Base-by-base conservation (phyloP, 2,888 invertebrate species). In the Microdon myrmicae region DNA sequence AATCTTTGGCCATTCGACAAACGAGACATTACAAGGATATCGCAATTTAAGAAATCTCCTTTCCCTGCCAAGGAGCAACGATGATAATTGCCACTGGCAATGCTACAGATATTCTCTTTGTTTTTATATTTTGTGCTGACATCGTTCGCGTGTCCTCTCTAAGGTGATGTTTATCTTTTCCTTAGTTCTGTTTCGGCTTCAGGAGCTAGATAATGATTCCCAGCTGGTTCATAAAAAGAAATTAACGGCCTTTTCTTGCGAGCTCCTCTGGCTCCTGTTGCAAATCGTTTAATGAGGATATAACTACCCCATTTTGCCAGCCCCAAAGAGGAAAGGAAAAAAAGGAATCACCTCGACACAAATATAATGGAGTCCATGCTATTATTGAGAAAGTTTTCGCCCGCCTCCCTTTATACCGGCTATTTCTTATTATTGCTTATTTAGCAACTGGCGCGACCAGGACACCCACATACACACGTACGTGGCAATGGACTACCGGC, bases 171-270 rank as follows among this genome's bases (percentile, higher is more conserved):
- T 75, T 73, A 73, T 78, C 75, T 74, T 70, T 64, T 48, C 64
- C 41, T 58, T 67, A 44, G 53, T 59, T 56, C 13, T 43, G 23
- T 34, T 55, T 34, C 29, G 32, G 56, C 61, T 68, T 58, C 48
- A 41, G 66, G 56, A 35, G 37, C 35, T 23, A 6, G 16, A 58
- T 74, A 79, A 79, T 76, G 79, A 75, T 79, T 79, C 79, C 79
- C 79, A 76, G 76, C 79, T 76, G 79, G 78, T 79, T 79, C 79
- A 79, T 79, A 79, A 79, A 79, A 79, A 74, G 77, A 79, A 77
- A 79, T 79, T 79, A 79, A 79, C 79, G 76, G 73, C 76, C 70
- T 72, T 73, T 72, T 67, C 53, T 59, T 53, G 39, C 49, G 55
- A 60, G 47, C 51, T 39, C 58, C 68, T 70, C 60, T 66, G 64